Evolutionary conservation across 2,888 invertebrate species (phyloP), one percentile per base, ranked within the genome.

Genomic region (Diploptera punctata): DNA sequence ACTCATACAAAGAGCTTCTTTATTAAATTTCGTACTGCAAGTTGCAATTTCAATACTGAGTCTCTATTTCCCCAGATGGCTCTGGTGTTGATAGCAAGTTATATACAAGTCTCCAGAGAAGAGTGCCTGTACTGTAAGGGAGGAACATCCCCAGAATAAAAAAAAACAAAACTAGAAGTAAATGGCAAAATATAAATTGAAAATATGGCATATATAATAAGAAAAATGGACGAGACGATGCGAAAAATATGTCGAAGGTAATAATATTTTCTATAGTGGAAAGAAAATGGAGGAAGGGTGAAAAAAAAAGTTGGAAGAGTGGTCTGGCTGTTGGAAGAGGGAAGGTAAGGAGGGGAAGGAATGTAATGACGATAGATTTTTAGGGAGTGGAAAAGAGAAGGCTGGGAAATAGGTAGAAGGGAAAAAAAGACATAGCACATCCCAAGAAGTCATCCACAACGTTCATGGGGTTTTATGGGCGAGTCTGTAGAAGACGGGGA

Each of bases 401-500:
- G 24, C 21, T 16, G 33, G 38, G 68, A 57, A 57, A 26, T 18
- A 21, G 69, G 33, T 29, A 31, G 57, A 24, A 44, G 47, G 21
- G 33, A 21, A 52, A 29, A 52, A 52, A 52, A 29, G 31, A 18
- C 18, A 70, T 38, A 26, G 29, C 60, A 43, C 61, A 70, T 52
- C 57, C 52, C 38, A 71, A 62, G 65, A 38, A 67, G 71, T 71
- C 65, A 71, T 71, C 71, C 26, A 54, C 24, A 31, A 67, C 67
- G 44, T 67, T 24, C 71, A 24, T 62, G 54, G 38, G 26, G 54
- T 38, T 70, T 70, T 70, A 70, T 29, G 70, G 26, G 24, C 57
- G 60, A 29, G 62, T 62, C 44, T 61, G 70, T 31, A 47, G 47
- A 44, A 33, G 70, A 47, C 61, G 21, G 62, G 21, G 43, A 62